Evolutionary conservation across 1,140 invertebrate genomes (phyloP), one percentile per base, ranked within the genome.

Genomic region (Euura saliciscinereae): DNA sequence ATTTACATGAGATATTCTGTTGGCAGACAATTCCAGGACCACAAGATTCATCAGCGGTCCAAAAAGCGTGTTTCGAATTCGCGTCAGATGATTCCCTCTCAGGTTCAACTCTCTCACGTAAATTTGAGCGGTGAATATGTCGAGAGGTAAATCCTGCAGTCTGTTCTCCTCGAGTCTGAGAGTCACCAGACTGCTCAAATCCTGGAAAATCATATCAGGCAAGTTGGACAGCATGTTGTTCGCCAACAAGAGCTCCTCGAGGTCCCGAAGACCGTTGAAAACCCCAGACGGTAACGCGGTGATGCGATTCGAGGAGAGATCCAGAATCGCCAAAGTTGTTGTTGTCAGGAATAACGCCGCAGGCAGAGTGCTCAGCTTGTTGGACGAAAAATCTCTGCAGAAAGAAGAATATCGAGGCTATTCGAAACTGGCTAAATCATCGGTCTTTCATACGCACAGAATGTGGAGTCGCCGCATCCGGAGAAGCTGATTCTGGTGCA

Each of bases 91-190:
- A 83, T 93, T 93, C 3, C 88, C 85, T 0, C 91, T 90, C n/a
- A 92, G 79, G 79, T 92, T 91, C 65, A 93, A 82, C 76, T 91
- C 90, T 70, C 88, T 85, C 1, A 93, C 78, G 44, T 87, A 83
- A 65, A 78, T 78, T 65, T 91, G 82, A 70, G 89, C 82, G 43
- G 86, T 67, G 77, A 92, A 90, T 44, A 90, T 74, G 70, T 86
- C 86, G 2, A 83, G 80, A 0, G 90, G 90, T 28, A 95, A 85
- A 45, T 90, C 88, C 8, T 85, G 84, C 8, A 95, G 83, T 77
- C 89, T 87, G 82, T 95, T 95, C 73, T 92, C 91, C 13, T 93
- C 92, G 66, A 97, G 85, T 74, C 92, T 91, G 1, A 96, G 87
- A 1, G 90, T 89, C 70, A 91, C 91, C 0, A 96, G 81, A 45